Percentiles rank a stretch among this genome's conserved stretches.
These are phyloP conservation scores for Hemicordylus capensis DNA, from an alignment of 2,113 vertebrate genomes.

Conservation along the genomic window DNA sequence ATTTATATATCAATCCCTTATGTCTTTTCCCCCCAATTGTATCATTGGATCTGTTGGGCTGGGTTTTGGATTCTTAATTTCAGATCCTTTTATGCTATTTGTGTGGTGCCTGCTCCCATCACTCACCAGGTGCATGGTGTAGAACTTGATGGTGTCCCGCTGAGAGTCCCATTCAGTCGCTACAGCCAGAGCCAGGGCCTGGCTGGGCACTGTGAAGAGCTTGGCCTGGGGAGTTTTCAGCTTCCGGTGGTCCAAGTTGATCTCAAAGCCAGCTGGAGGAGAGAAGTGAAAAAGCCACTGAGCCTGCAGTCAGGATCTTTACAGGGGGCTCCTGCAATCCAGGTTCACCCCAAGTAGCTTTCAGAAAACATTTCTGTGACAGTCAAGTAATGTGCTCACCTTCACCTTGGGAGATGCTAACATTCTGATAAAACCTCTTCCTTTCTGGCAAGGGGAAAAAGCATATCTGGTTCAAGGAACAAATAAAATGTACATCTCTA, in stretches of 20 bases:
- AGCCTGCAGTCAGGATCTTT: background rate
- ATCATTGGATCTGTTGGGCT: too few species aligned
- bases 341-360: background rate
- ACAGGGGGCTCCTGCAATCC: background rate
- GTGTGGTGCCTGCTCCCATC: too few species aligned
- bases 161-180: constrained; percentile 96
- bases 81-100: too few species aligned
- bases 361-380: background rate
- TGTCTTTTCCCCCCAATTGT: too few species aligned
- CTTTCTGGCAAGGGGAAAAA: constrained; percentile 80
- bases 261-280: constrained; percentile 88
- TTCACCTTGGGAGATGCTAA: constrained; percentile 93
- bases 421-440: constrained; percentile 91
- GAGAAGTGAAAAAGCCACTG: background rate
- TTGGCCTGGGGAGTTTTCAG: constrained; percentile 94
- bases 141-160: constrained; percentile 91
- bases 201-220: constrained; percentile 90
- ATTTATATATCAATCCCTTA: too few species aligned
- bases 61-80: too few species aligned
- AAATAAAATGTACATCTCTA: background rate
- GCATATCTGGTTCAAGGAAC: background rate
- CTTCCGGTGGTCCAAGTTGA: constrained; percentile 92
- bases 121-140: constrained; percentile 94
- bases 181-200: constrained; percentile 91
- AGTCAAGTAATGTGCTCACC: too few species aligned